Base-by-base conservation (phyloP, 2,888 invertebrate species). In the Drosophila mulleri region DNA sequence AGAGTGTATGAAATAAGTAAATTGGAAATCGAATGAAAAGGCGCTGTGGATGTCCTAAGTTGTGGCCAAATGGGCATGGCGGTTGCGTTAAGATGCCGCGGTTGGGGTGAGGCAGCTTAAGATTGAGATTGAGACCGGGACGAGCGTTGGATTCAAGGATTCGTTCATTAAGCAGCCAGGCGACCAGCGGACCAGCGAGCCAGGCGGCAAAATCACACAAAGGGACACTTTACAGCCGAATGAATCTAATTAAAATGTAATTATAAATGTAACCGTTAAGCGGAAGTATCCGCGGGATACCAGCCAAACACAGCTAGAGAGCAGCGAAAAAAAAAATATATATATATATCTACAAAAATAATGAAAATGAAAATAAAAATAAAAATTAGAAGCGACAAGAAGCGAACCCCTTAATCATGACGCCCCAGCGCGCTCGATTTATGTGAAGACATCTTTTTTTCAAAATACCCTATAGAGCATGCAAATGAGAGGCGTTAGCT, bases 161-260 rank as follows among this genome's bases (percentile, higher is more conserved):
- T 64, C 79, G 71, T 83, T 81, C 84, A 83, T 85, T 87, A 86
- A 87, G 84, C 77, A 75, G 68, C 69, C 71, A 20, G 72, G 66
- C 72, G 69, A 71, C 76, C 83, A 87, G 78, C 79, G 82, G 80
- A 45, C 64, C 70, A 39, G 72, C 73, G 74, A 45, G 66, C 76
- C 82, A 85, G 76, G 83, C 82, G 76, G 83, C 82, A 80, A 85
- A 88, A 88, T 85, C 89, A 89, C 83, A 90, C 90, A 92, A 92
- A 91, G 85, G 92, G 92, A 92, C 92, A 92, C 92, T 92, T 92
- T 92, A 93, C 92, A 92, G 92, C 92, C 92, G 92, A 93, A 92
- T 92, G 92, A 92, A 93, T 92, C 92, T 92, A 92, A 92, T 92
- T 92, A 92, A 92, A 93, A 92, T 92, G 93, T 92, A 92, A 92